Evolutionary conservation across 2,888 invertebrate species (phyloP).

Genomic region (Tetheella fluctuosa): DNA sequence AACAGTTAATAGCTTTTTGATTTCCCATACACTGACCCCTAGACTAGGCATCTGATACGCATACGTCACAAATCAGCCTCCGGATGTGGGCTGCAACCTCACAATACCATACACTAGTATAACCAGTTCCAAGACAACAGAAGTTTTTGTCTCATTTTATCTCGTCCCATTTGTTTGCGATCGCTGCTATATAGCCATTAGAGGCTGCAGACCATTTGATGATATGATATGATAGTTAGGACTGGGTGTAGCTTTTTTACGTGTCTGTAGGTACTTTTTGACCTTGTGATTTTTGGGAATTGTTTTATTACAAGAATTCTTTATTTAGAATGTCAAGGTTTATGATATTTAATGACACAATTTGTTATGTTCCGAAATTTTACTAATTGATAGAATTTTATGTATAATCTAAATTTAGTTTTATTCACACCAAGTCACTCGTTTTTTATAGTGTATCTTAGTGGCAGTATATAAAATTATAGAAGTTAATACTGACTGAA

Average conservation of each 20-base stretch:
- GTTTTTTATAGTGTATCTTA: too few relatives aligned
- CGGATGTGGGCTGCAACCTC: constrained; percentile 67
- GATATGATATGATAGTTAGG: constrained; percentile 45
- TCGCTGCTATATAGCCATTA: constrained; percentile 58
- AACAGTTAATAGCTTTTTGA: constrained; percentile 25
- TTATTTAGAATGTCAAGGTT: constrained; percentile 8
- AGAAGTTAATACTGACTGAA: too few relatives aligned
- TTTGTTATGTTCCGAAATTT: background rate
- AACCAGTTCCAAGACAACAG: constrained; percentile 61
- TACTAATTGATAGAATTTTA: too few relatives aligned
- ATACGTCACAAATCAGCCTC: constrained; percentile 62
- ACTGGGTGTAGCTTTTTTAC: constrained; percentile 42
- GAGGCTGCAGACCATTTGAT: constrained; percentile 39
- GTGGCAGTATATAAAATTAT: too few relatives aligned
- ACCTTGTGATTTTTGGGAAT: constrained; percentile 44
- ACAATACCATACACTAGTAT: constrained; percentile 48
- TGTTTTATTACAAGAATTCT: constrained; percentile 17
- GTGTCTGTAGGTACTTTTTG: constrained; percentile 32
- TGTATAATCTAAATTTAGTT: too few relatives aligned
- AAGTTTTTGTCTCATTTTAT: constrained; percentile 66
- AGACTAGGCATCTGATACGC: constrained; percentile 42
- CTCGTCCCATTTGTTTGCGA: constrained; percentile 64
- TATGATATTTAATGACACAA: background rate
- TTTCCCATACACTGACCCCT: constrained; percentile 20
- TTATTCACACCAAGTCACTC: too few relatives aligned